phyloP scores from a whole-genome alignment of 2,888 invertebrate species.

The Hedya salicella region DNA sequence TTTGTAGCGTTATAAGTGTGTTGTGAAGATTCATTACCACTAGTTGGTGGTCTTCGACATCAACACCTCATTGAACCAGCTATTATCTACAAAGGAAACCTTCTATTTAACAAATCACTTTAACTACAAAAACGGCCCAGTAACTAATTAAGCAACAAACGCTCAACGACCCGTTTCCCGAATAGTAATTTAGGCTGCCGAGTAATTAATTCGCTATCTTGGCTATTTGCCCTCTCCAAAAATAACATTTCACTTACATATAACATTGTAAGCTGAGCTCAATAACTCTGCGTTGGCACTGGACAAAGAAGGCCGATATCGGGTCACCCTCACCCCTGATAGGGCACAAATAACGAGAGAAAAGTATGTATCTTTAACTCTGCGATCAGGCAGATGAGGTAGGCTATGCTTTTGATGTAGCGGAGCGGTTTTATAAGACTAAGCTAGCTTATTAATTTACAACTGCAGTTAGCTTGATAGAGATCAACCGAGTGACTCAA shows the following conservation, averaged over 20 bases:
- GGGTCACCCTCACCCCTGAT: constrained; percentile 7
- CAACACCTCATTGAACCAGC: no score
- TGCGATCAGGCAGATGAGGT: neutral
- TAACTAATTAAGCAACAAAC: neutral
- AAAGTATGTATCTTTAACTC: neutral
- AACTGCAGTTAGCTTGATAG: no score
- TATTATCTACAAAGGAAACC: neutral
- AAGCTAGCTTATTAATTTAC: neutral
- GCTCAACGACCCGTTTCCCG: neutral
- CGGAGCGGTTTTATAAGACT: neutral
- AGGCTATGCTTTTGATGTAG: neutral
- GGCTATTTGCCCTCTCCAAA: neutral
- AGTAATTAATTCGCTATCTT: neutral
- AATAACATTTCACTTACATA: constrained; percentile 7
- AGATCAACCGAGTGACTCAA: no score
- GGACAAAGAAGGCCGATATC: constrained; percentile 9
- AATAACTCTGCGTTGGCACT: neutral
- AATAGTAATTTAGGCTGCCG: neutral
- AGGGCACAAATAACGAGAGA: constrained; percentile 6
- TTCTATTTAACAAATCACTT: neutral
- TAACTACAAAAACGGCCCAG: neutral
- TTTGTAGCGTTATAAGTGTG: no score
- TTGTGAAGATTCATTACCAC: no score
- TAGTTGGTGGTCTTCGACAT: no score
- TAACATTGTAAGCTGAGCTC: neutral